Evolutionary conservation across 2,797 vertebrate genomes (phyloP).

Genomic region (Tadarida brasiliensis): DNA sequence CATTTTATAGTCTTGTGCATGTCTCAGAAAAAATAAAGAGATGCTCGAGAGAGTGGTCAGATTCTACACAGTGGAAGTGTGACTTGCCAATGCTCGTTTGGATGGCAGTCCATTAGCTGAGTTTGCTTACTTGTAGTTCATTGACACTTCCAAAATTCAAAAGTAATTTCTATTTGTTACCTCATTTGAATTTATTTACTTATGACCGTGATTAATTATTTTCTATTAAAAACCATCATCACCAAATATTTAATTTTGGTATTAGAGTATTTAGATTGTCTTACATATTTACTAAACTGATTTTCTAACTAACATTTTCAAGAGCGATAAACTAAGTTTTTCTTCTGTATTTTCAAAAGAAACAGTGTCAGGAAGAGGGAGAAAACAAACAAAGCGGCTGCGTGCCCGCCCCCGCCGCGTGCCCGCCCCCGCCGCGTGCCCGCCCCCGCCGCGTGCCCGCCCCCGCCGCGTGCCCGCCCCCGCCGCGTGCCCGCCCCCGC

Average conservation of each 20-base stretch:
- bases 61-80: not conserved
- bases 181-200: slow-evolving; percentile 65
- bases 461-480: not conserved
- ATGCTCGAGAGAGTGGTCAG: not conserved
- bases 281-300: slow-evolving; percentile 52
- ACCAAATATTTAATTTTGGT: slow-evolving; percentile 47
- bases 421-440: not conserved
- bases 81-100: slow-evolving; percentile 50
- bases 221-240: slow-evolving; percentile 70
- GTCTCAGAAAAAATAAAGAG: not conserved
- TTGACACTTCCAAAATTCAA: slow-evolving; percentile 57
- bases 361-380: slow-evolving; percentile 41
- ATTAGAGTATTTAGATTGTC: slow-evolving; percentile 61
- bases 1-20: not conserved
- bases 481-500: not conserved
- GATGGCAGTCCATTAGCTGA: slow-evolving; percentile 42
- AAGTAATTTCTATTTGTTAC: slow-evolving; percentile 76
- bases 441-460: not conserved
- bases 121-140: slow-evolving; percentile 62
- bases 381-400: not conserved
- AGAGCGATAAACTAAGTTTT: slow-evolving; percentile 24
- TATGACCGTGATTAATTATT: slow-evolving; percentile 64
- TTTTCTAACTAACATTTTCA: slow-evolving; percentile 66
- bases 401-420: not conserved
- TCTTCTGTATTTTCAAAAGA: not conserved